These are phyloP conservation scores for Knipowitschia caucasica DNA, from an alignment of 2,797 vertebrate genomes.

Conservation along the genomic window DNA sequence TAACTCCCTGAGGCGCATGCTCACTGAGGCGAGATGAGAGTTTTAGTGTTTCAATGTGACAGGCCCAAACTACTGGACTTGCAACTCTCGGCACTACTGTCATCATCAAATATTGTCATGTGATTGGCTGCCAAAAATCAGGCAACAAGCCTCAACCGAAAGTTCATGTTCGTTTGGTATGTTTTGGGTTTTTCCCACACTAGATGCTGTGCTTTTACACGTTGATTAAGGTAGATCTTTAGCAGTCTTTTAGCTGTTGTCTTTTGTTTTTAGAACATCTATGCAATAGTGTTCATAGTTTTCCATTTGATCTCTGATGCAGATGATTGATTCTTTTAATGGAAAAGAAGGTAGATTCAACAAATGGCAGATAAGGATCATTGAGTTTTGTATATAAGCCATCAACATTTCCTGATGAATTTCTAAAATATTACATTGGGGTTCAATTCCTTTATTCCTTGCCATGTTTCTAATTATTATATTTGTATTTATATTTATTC, in stretches of 20 bases:
- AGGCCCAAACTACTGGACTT: not conserved
- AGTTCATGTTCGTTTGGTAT: too few species aligned
- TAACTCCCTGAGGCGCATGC: not conserved
- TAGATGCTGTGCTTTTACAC: slow-evolving; percentile 12
- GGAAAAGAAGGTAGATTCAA: slow-evolving; percentile 33
- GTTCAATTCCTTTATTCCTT: too few species aligned
- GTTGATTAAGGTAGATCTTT: too few species aligned
- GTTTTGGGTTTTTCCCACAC: too few species aligned
- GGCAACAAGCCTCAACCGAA: slow-evolving; percentile 3
- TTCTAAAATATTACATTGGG: too few species aligned
- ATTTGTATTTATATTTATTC: too few species aligned
- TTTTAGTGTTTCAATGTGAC: slow-evolving; percentile 1
- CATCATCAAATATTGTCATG: slow-evolving; percentile 10
- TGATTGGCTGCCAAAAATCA: slow-evolving; percentile 13
- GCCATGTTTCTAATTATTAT: too few species aligned
- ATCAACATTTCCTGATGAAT: slow-evolving; percentile 19
- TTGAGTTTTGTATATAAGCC: not conserved
- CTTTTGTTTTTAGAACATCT: too few species aligned
- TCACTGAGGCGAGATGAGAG: not conserved
- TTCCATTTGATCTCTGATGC: too few species aligned
- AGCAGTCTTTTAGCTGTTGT: too few species aligned
- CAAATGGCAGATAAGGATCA: slow-evolving; percentile 34
- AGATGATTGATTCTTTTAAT: not conserved
- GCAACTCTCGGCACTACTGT: not conserved
- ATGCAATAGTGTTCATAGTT: too few species aligned